A percentile compares a stretch with the other conserved stretches of the same genome.
These are phyloP conservation scores for Macrosiphum euphorbiae DNA, from an alignment of 2,888 invertebrate species.

Conservation along the genomic window DNA sequence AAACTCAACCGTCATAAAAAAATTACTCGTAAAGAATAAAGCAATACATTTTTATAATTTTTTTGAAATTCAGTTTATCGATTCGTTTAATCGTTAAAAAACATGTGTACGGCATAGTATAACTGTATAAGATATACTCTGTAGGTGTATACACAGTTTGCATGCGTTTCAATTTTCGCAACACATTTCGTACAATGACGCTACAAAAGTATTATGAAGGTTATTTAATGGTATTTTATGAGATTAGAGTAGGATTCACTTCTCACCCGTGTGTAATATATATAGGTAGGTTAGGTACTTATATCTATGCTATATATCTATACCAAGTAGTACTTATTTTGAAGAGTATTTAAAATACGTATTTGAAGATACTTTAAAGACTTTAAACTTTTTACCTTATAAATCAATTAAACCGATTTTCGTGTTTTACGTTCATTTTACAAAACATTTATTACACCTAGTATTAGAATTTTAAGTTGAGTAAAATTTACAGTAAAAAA, in stretches of 20 bases:
- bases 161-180: neutral
- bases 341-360: no score
- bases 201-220: neutral
- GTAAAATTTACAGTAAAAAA: no score
- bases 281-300: no score
- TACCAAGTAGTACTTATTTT: no score
- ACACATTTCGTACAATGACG: neutral
- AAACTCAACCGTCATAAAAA: neutral
- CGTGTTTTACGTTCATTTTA: no score
- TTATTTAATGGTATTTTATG: neutral
- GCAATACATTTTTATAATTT: neutral
- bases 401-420: no score
- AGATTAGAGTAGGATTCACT: neutral
- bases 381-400: no score
- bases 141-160: neutral
- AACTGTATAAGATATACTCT: neutral
- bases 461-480: no score
- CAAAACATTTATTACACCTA: no score
- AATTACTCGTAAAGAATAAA: neutral
- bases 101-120: neutral
- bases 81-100: neutral
- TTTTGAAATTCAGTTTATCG: neutral
- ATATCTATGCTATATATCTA: no score
- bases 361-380: no score
- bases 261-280: neutral